phyloP scores from a whole-genome alignment of 2,113 vertebrate genomes.

The Podarcis raffonei region DNA sequence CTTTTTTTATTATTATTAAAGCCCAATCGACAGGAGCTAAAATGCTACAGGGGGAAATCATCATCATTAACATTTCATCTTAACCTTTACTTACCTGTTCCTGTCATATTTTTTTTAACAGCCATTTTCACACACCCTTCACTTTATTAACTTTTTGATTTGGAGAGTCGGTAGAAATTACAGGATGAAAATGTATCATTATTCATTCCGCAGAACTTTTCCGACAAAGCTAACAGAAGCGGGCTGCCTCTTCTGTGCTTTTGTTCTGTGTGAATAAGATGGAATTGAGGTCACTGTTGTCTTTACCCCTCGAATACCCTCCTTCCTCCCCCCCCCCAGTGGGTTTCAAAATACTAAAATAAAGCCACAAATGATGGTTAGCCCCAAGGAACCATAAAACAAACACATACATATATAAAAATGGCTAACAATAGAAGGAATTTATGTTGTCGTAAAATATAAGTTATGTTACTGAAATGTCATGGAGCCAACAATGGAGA shows the following conservation, averaged over 20 bases:
- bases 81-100: conserved; percentile 6
- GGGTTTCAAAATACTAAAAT: conserved; percentile 37
- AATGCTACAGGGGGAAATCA: conserved; percentile 8
- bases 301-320: background rate
- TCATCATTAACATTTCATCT: background rate
- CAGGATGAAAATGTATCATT: background rate
- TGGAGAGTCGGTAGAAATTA: conserved; percentile 13
- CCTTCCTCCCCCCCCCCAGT: background rate
- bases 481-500: conserved; percentile 27
- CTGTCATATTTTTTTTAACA: background rate
- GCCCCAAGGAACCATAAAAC: conserved; percentile 35
- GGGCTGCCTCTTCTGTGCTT: conserved; percentile 4
- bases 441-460: conserved; percentile 34
- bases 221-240: background rate
- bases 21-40: background rate
- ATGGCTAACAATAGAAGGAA: conserved; percentile 25
- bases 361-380: background rate
- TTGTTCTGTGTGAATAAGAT: conserved; percentile 1
- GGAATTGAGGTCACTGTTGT: background rate
- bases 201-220: background rate
- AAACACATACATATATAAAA: background rate
- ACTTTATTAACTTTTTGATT: conserved; percentile 27
- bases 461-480: conserved; percentile 34
- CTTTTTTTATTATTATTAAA: background rate
- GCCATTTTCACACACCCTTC: conserved; percentile 26